A percentile compares a stretch with the other conserved stretches of the same genome.
Conservation (phyloP, 1,140 invertebrate genomes). For the Caerostris darwini region DNA sequence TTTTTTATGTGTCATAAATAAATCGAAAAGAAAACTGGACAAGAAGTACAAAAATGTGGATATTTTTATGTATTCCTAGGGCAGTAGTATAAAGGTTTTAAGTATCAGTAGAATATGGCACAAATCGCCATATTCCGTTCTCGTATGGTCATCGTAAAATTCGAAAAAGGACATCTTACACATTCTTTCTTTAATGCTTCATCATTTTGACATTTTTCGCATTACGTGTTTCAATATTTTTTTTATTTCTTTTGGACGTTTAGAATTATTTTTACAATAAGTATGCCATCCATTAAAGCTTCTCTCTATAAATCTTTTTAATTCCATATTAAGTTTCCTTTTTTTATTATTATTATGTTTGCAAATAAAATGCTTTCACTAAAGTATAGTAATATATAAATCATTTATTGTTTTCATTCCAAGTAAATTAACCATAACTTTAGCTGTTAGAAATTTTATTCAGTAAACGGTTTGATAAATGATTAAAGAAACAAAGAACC, state of each 20-base stretch:
- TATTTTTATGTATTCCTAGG: conserved; percentile 12
- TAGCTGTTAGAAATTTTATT: no score
- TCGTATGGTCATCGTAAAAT: conserved; percentile 26
- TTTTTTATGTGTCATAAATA: conserved; percentile 26
- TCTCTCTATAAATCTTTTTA: background rate
- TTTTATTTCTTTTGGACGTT: background rate
- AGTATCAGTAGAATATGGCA: background rate
- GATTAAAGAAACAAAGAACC: no score
- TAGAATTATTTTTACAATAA: background rate
- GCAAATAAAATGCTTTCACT: no score
- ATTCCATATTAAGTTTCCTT: no score
- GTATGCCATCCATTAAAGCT: background rate
- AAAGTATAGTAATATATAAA: no score
- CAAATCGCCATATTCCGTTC: background rate
- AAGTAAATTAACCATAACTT: no score
- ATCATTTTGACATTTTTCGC: background rate
- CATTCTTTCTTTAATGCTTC: background rate
- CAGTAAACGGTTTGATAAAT: no score
- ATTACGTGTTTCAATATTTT: background rate
- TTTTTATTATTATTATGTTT: no score
- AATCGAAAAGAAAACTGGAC: conserved; percentile 18
- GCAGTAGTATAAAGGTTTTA: background rate
- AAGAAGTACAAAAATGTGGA: background rate
- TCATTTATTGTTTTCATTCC: no score
- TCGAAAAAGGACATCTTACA: conserved; percentile 17